A percentile compares a stretch with the other conserved stretches of the same genome.
These are phyloP conservation scores for Brienomyrus longianalis DNA, from an alignment of 2,113 vertebrate genomes.

Conservation along the genomic window DNA sequence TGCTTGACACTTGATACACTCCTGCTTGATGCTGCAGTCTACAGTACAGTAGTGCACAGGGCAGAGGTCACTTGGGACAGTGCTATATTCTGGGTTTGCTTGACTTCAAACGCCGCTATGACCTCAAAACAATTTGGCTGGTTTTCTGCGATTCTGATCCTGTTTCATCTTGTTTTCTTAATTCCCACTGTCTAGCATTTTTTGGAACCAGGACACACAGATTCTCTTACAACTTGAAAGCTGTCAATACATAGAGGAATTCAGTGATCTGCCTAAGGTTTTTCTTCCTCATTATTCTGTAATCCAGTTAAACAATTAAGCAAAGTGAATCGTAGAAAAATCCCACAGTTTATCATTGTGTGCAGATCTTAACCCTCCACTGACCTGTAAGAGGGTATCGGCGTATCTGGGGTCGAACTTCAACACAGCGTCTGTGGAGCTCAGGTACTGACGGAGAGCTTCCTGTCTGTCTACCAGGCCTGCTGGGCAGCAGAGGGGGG, in stretches of 20 bases:
- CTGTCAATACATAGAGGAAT: neutral
- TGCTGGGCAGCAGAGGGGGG: slow-evolving; percentile 50
- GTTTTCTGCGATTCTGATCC: neutral
- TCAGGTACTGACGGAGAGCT: slow-evolving; percentile 72
- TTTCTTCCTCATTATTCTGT: neutral
- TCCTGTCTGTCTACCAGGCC: slow-evolving; percentile 73
- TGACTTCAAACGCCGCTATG: neutral
- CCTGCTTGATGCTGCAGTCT: neutral
- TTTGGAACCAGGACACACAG: neutral
- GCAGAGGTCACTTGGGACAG: neutral
- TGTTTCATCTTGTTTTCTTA: neutral
- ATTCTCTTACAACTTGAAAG: neutral
- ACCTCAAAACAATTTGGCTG: neutral
- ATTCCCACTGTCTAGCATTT: neutral
- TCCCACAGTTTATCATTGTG: neutral
- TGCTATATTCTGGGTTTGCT: neutral
- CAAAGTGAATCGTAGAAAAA: neutral
- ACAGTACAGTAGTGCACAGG: neutral
- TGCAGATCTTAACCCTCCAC: neutral
- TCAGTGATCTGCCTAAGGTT: neutral
- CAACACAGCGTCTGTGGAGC: slow-evolving; percentile 67
- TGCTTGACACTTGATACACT: neutral
- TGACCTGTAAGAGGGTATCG: slow-evolving; percentile 72
- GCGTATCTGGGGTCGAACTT: slow-evolving; percentile 74
- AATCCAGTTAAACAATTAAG: neutral